Base-by-base conservation (phyloP, 1,140 invertebrate genomes). In the Oncopodura yosiiana region DNA sequence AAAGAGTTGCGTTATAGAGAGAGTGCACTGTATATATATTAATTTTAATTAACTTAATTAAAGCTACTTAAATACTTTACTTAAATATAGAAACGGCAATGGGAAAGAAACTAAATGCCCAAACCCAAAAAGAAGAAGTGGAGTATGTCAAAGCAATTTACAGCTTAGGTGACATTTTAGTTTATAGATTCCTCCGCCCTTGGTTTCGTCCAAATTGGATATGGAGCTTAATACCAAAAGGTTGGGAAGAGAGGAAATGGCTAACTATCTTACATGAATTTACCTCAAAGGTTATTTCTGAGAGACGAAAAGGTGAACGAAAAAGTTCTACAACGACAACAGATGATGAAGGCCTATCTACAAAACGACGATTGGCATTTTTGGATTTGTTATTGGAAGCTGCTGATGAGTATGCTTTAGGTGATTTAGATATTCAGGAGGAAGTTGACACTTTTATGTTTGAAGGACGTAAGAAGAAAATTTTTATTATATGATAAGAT, bases 311-410 rank as follows among this genome's bases (percentile, higher is more conserved):
- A n/a, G n/a, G n/a, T 0, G 74, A 71, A 53, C 70, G 74, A 53
- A 74, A 80, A 55, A 64, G 73, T 3, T 63, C 66, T 36, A 72
- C 73, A 43, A 23, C 63, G 82, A 3, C 65, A 72, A 5, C 66
- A 75, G 50, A 24, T 4, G n/a, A 45, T 6, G 29, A 66, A 23
- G 73, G 44, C n/a, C 16, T 36, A 16, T 24, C 24, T 14, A 0
- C 3, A 50, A 71, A 69, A 44, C 67, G 70, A 34, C 56, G 70
- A 70, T 61, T 74, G 27, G 79, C 81, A 5, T 76, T 84, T 52
- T 66, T 84, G 14, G 82, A 84, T 66, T 68, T 82, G 27, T 56
- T 84, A 8, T 66, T 76, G 49, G 71, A 75, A 60, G 69, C 71
- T 45, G 68, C 70, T 23, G 65, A 69, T 49, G 66, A 69, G 32